Base-by-base conservation (phyloP, 2,113 vertebrate genomes). In the Pseudorasbora parva region DNA sequence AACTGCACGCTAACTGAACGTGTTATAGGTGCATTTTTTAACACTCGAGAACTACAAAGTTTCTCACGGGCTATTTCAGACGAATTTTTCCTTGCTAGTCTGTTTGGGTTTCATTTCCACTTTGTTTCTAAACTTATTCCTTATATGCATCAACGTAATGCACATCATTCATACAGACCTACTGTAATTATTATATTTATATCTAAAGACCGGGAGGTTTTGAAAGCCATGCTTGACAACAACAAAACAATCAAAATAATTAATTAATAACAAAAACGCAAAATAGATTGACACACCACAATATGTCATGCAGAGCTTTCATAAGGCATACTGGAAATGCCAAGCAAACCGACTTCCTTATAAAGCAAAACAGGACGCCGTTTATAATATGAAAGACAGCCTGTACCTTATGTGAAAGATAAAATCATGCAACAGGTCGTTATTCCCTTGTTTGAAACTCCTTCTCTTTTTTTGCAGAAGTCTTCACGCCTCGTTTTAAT, bases 381-480 rank as follows among this genome's bases (percentile, higher is more conserved):
- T 78, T 43, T 14, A 60, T 62, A 51, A 68, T 8, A 37, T 33
- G 78, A 78, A 73, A 15, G n/a, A 47, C 37, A 21, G 17, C 9
- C 60, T 37, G 59, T 88, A 82, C 82, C 82, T 78, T 82, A 6
- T 69, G 74, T 62, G 75, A 79, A 84, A 78, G 25, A 80, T 8
- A 27, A 27, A 82, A 71, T 51, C 47, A 66, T 82, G 86, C 86
- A 87, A 87, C 86, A 87, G 86, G 80, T 87, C 71, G 78, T 33
- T 80, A 84, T 74, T 66, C 54, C 77, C 66, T 82, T 81, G 45
- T 81, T 30, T 64, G 54, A 56, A 25, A 21, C 27, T 66, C 23
- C 47, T 81, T 66, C n/a, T 79, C 27, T 37, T 49, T 79, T 72
- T 19, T 33, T 78, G 37, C 23, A 54, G 27, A 30, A 33, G 73